Evolutionary conservation across 2,797 vertebrate species (phyloP).

Genomic region (Calcarius lapponicus): DNA sequence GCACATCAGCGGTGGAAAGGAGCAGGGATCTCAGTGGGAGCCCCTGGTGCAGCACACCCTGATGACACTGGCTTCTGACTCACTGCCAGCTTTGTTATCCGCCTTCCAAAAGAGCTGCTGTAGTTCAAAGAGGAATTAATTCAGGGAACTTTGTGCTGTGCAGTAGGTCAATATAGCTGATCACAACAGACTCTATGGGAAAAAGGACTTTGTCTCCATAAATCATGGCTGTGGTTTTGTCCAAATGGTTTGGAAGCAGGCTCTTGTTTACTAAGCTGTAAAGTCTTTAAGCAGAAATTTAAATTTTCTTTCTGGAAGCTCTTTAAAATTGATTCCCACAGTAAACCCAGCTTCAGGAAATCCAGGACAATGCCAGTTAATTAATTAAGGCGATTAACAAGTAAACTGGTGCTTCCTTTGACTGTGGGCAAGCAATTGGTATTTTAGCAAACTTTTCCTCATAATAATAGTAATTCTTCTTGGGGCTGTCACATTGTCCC

Average conservation of each 20-base stretch:
- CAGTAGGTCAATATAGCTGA: slow-evolving; percentile 25
- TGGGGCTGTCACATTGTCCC: background rate
- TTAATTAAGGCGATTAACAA: slow-evolving; percentile 66
- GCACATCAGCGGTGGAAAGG: background rate
- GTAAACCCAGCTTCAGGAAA: slow-evolving; percentile 52
- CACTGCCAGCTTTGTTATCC: background rate
- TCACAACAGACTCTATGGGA: background rate
- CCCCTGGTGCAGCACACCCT: background rate
- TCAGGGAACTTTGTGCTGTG: slow-evolving; percentile 2
- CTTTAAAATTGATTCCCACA: slow-evolving; percentile 58
- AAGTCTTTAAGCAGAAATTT: slow-evolving; percentile 33
- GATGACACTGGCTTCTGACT: background rate
- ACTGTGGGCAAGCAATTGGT: slow-evolving; percentile 34
- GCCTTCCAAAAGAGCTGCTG: background rate
- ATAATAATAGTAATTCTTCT: slow-evolving; percentile 52
- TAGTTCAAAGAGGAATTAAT: slow-evolving; percentile 16
- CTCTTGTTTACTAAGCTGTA: slow-evolving; percentile 51
- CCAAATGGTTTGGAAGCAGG: slow-evolving; percentile 29
- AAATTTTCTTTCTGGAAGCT: slow-evolving; percentile 57
- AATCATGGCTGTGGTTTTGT: background rate
- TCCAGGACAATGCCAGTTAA: slow-evolving; percentile 51
- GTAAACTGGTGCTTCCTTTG: slow-evolving; percentile 46
- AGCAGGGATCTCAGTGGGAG: background rate
- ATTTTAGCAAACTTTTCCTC: slow-evolving; percentile 37
- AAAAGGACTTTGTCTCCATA: background rate